phyloP scores from a whole-genome alignment of 2,888 invertebrate genomes.

The Arctia plantaginis region DNA sequence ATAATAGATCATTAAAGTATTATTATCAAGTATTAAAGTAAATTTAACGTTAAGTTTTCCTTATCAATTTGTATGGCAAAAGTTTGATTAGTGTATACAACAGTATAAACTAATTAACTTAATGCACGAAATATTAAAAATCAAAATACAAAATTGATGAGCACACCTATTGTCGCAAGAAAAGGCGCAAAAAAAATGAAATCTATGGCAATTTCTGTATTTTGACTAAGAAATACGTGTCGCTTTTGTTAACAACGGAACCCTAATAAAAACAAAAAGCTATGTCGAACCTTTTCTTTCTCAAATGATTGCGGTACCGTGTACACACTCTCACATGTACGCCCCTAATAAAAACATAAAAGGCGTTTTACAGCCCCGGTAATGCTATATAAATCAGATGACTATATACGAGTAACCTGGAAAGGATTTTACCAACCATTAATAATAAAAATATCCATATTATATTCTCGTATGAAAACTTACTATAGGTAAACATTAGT shows the following conservation, averaged over 20 bases:
- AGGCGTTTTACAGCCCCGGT: constrained; percentile 20
- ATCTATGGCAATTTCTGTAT: not conserved
- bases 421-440: not conserved
- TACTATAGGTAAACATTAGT: not conserved
- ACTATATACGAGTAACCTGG: not conserved
- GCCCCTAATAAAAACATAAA: constrained; percentile 22
- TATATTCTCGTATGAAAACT: not conserved
- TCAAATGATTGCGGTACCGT: constrained; percentile 9
- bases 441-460: not conserved
- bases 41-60: too few relatives aligned
- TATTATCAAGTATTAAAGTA: too few relatives aligned
- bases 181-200: not conserved
- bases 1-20: too few relatives aligned
- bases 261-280: constrained; percentile 12
- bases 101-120: not conserved
- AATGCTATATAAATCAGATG: not conserved
- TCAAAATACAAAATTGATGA: not conserved
- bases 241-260: constrained; percentile 1
- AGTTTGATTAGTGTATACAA: not conserved
- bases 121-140: not conserved
- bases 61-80: too few relatives aligned
- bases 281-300: constrained; percentile 21
- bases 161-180: not conserved
- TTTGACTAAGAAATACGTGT: not conserved
- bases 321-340: constrained; percentile 11